Evolutionary conservation across 2,797 vertebrate genomes (phyloP).

Genomic region (Sarcophilus harrisii): DNA sequence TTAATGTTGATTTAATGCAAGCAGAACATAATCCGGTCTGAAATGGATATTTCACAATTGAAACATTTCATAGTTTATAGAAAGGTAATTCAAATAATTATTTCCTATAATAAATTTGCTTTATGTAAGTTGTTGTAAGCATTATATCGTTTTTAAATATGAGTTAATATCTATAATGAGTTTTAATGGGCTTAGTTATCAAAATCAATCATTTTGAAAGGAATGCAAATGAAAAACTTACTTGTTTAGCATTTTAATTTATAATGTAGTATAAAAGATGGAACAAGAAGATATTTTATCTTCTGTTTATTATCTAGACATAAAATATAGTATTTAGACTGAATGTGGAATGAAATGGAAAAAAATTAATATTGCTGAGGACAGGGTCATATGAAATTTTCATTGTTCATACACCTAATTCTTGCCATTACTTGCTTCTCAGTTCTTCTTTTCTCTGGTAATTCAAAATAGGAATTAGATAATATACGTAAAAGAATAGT

Average conservation of each 20-base stretch:
- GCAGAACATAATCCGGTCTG: slow-evolving; percentile 12
- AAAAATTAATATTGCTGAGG: slow-evolving; percentile 19
- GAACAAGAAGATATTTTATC: background rate
- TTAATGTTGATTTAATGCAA: slow-evolving; percentile 10
- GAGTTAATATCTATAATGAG: slow-evolving; percentile 25
- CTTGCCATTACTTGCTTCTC: background rate
- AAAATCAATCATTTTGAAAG: slow-evolving; percentile 20
- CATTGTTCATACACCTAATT: background rate
- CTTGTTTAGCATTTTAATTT: background rate
- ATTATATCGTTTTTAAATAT: slow-evolving; percentile 35
- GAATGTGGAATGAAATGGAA: slow-evolving; percentile 5
- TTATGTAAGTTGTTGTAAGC: slow-evolving; percentile 54
- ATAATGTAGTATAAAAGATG: background rate
- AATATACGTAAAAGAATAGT: background rate
- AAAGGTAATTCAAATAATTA: slow-evolving; percentile 46
- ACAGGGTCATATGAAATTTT: background rate
- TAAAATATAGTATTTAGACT: slow-evolving; percentile 1
- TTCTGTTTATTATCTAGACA: background rate
- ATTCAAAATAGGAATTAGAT: background rate
- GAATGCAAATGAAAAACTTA: slow-evolving; percentile 2
- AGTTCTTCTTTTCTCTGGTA: background rate
- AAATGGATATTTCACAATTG: slow-evolving; percentile 42
- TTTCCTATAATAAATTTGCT: slow-evolving; percentile 6
- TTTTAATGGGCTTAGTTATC: background rate
- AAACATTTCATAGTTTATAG: slow-evolving; percentile 29